A percentile compares a stretch with the other conserved stretches of the same genome.
phyloP scores from a whole-genome alignment of 2,888 invertebrate species.

The Cephus nigrinus region DNA sequence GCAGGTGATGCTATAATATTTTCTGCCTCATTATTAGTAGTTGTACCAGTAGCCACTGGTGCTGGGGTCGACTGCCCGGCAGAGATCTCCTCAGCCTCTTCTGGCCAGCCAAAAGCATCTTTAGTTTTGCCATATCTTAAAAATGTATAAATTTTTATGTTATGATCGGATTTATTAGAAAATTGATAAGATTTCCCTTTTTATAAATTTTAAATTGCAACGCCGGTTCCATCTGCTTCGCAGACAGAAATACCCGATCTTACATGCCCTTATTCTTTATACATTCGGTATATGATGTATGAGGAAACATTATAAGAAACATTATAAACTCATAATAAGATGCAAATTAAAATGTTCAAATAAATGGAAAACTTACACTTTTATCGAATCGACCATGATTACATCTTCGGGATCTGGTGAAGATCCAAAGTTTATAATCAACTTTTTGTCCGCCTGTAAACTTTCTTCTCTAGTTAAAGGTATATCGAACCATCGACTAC shows the following conservation, averaged over 20 bases:
- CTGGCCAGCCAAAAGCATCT: constrained; percentile 96
- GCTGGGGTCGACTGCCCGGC: constrained; percentile 59
- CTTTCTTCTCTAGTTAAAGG: constrained; percentile 95
- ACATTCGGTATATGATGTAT: not conserved
- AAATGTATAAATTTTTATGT: not conserved
- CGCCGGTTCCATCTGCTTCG: not conserved
- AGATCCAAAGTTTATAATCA: constrained; percentile 85
- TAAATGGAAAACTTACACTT: constrained; percentile 70
- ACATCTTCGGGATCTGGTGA: constrained; percentile 89
- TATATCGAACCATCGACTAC: constrained; percentile 95
- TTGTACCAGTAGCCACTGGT: constrained; percentile 50
- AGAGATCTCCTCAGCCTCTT: constrained; percentile 86
- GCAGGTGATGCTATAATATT: constrained; percentile 60
- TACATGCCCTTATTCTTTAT: not conserved
- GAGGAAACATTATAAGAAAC: not conserved
- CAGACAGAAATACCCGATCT: not conserved
- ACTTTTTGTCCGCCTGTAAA: constrained; percentile 89
- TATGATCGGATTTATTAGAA: not conserved
- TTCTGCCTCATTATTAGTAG: constrained; percentile 63
- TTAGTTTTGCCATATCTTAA: constrained; percentile 91
- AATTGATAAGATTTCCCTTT: not conserved
- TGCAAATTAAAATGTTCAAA: constrained; percentile 1
- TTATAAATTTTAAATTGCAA: not conserved
- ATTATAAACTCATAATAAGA: not conserved
- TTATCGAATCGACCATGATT: constrained; percentile 93